phyloP scores from a whole-genome alignment of 2,113 vertebrate genomes.

The Meriones unguiculatus region DNA sequence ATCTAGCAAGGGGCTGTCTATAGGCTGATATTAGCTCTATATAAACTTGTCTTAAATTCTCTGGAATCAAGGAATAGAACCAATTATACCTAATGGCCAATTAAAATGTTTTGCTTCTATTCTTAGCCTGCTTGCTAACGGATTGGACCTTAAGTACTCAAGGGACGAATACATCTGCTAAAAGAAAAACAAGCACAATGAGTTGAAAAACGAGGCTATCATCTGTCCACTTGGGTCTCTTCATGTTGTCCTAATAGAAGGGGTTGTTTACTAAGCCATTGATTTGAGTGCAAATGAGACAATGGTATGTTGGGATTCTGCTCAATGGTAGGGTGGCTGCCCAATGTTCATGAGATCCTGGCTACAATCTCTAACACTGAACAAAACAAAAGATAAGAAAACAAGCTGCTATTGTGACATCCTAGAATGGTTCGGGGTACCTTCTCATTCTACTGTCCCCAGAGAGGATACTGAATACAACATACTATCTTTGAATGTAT shows the following conservation, averaged over 20 bases:
- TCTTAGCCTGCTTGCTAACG: background rate
- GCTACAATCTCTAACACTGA: background rate
- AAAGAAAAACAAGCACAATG: background rate
- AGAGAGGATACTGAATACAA: background rate
- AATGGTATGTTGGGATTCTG: background rate
- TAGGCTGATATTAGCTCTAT: background rate
- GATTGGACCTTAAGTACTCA: background rate
- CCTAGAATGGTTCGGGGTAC: background rate
- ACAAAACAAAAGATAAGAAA: background rate
- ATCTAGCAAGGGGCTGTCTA: background rate
- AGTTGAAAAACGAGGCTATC: background rate
- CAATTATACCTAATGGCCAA: background rate
- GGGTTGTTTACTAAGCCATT: background rate
- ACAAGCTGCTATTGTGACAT: background rate
- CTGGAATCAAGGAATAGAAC: background rate
- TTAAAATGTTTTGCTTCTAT: constrained; percentile 16
- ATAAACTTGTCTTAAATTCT: background rate
- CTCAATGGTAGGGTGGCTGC: background rate
- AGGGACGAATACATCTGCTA: background rate
- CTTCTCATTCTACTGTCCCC: background rate
- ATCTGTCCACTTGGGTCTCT: background rate
- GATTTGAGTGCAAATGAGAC: background rate
- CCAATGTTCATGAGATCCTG: background rate
- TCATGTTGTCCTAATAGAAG: background rate
- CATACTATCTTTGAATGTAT: background rate